Base-by-base conservation (phyloP, 2,888 invertebrate species). In the Vanessa cardui region DNA sequence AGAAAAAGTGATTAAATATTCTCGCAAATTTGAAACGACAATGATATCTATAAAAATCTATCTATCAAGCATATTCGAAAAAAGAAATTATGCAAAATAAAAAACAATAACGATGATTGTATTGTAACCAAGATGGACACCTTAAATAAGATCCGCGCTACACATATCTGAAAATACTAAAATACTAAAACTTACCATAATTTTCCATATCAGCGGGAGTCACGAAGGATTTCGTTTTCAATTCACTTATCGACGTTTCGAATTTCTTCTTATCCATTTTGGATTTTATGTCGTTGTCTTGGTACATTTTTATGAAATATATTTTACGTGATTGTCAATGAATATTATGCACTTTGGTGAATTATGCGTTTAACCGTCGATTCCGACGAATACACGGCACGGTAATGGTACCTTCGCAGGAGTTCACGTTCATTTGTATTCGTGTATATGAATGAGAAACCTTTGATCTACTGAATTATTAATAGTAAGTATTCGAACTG, bases 381-480 rank as follows among this genome's bases (percentile, higher is more conserved):
- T 21, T 21, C 59, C 21, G 62, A 39, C 6, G n/a, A 7, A 16
- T 31, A 56, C 31, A 15, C 39, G 33, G 18, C n/a, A 39, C 56
- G 8, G 56, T 18, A 56, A 59, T 45, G 45, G 45, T 26, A 59
- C 16, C 16, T 45, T 45, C 15, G 12, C 45, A 18, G 58, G 58
- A 39, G 12, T 47, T 39, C 9, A 62, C 64, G 49, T 61, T 68
- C 66, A 74, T 77, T 74, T 73, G 62, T 72, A 76, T 79, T 78
- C 75, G 66, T 74, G 78, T 82, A 81, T 83, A 80, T 78, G 76
- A 86, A 89, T 83, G 85, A 77, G 73, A 54, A 77, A 88, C 89
- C 90, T 88, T 62, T 88, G 87, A 87, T 78, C 90, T 77, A 76
- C 61, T 88, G 88, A 88, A 90, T 90, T 82, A 87, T 89, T 83